phyloP scores from a whole-genome alignment of 2,888 invertebrate genomes.

The Philhelius pedissequus region DNA sequence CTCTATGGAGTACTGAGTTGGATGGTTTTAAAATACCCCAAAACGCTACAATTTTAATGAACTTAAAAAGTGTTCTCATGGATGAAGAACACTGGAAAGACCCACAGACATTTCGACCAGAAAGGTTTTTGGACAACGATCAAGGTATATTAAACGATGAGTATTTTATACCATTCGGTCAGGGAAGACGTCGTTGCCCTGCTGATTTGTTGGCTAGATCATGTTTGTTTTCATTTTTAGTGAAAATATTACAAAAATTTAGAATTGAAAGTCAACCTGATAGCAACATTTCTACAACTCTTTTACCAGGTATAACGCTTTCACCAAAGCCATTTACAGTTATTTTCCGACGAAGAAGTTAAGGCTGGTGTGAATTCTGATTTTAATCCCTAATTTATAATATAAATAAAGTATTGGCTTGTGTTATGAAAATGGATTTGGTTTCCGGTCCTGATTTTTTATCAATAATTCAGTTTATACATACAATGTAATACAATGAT shows the following conservation, averaged over 20 bases:
- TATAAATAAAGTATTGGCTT: too few relatives aligned
- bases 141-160: conserved; percentile 74
- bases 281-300: conserved; percentile 77
- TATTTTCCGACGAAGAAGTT: conserved; percentile 72
- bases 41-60: conserved; percentile 80
- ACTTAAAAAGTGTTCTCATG: conserved; percentile 81
- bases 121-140: conserved; percentile 81
- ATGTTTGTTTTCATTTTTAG: conserved; percentile 83
- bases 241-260: conserved; percentile 82
- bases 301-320: conserved; percentile 81
- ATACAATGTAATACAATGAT: too few relatives aligned
- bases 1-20: conserved; percentile 80
- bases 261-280: conserved; percentile 76
- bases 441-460: too few relatives aligned
- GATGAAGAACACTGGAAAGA: conserved; percentile 82
- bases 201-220: conserved; percentile 83
- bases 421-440: too few relatives aligned
- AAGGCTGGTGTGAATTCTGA: too few relatives aligned
- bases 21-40: conserved; percentile 81
- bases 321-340: conserved; percentile 81
- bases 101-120: conserved; percentile 83
- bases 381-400: too few relatives aligned
- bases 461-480: too few relatives aligned
- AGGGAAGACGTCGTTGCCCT: conserved; percentile 83
- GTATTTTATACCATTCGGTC: conserved; percentile 77